Evolutionary conservation across 2,113 vertebrate genomes (phyloP), one percentile per base, ranked within the genome.

Genomic region (Corythornis vintsioides): DNA sequence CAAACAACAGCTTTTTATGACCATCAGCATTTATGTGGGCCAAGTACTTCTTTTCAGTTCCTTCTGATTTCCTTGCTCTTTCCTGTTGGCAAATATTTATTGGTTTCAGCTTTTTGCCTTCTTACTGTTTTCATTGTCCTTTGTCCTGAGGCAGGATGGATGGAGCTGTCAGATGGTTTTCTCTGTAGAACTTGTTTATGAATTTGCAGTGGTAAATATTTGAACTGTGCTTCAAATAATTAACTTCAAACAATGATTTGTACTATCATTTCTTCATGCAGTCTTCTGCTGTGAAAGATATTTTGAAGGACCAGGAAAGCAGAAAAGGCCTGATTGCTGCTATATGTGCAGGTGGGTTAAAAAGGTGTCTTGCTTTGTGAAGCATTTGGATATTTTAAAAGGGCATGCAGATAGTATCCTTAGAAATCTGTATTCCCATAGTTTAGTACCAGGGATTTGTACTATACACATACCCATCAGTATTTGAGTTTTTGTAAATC

Each of bases 311-410:
- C 47, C 99, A 99, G 95, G 98, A 99, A 82, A 96, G 94, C 95
- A 98, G 98, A 92, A 99, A 99, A 94, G 99, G 99, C 42, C 98
- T 99, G 92, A 99, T 99, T 59, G 99, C 99, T 42, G 99, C 99
- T 90, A 99, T 99, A 97, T 99, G 99, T 96, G 99, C 99, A 98
- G 99, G 99, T 99, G 96, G 15, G 26, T 77, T 66, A 22, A 52
- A 16, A 17, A 55, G 14, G 12, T 2, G 0, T 55, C 57, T 81
- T 45, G 20, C 17, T 64, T 85, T 74, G 3, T 65, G 42, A 40
- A 29, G 33, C 16, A 42, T 13, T 24, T 52, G 26, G 26, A 10
- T 83, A 15, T 80, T 87, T 85, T 86, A 59, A 80, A 35, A n/a
- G 57, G 29, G 8, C 4, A 4, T 17, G 10, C 11, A 59, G n/a